These are phyloP conservation scores for Nettapus auritus DNA, from an alignment of 2,113 vertebrate species.

Conservation along the genomic window DNA sequence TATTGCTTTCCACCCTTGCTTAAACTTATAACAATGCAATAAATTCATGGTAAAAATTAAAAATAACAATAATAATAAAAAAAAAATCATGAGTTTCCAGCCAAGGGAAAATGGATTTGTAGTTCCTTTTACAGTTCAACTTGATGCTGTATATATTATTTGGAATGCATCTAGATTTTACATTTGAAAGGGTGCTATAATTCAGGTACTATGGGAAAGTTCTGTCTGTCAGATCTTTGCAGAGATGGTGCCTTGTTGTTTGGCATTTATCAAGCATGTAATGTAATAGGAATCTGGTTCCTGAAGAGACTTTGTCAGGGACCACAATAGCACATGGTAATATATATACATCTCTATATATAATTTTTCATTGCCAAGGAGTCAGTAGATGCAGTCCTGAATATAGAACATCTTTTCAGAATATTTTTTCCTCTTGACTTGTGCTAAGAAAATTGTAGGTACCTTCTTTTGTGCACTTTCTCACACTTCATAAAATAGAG, in stretches of 20 bases:
- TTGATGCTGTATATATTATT: not conserved
- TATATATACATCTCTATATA: not conserved
- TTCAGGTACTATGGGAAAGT: not conserved
- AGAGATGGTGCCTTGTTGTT: not conserved
- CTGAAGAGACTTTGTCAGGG: not conserved
- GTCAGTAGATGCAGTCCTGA: not conserved
- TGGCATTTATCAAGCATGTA: not conserved
- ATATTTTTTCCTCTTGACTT: not conserved
- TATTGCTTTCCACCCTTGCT: not conserved
- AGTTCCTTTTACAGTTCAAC: not conserved
- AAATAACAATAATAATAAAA: not conserved
- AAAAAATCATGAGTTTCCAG: not conserved
- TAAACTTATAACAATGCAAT: not conserved
- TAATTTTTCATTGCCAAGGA: not conserved
- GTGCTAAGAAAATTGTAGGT: not conserved
- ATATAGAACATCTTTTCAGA: not conserved
- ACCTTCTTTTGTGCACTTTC: not conserved
- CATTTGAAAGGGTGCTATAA: not conserved
- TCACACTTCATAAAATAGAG: not conserved
- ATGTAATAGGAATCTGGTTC: not conserved
- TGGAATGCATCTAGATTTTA: not conserved
- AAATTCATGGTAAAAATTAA: not conserved
- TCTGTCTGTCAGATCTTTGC: not conserved
- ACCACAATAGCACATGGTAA: not conserved
- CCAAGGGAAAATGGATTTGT: not conserved